Base-by-base conservation (phyloP, 2,797 vertebrate species). In the Hoplostethus mediterraneus region DNA sequence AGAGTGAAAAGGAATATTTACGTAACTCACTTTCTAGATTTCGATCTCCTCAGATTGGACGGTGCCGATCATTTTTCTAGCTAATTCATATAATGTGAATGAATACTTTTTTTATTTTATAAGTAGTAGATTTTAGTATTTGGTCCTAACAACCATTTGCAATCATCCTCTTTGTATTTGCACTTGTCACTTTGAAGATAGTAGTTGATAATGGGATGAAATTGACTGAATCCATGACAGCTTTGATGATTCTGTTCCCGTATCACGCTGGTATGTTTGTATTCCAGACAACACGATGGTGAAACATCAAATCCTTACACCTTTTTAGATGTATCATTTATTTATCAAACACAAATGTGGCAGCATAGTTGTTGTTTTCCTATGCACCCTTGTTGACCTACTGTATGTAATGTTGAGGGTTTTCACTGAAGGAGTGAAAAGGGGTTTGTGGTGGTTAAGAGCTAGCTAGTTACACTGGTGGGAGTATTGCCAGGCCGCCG, bases 111-210 rank as follows among this genome's bases (percentile, higher is more conserved):
- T 58, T 55, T 54, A 71, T 13, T 49, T 65, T 71, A 66, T 31
- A 36, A 68, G 56, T 58, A 68, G 63, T 83, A 84, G 56, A 82
- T 82, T 84, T 85, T 66, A 77, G 58, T 77, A 73, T 47, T 71
- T 42, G 60, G 61, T 81, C 42, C 3, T 2, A 68, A 59, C 48
- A 48, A 31, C 36, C 47, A 4, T 65, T 68, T 79, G 69, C 69
- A 61, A 62, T 72, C 67, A 70, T 77, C 64, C 61, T 68, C 25
- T 44, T 51, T 60, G 56, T 54, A 51, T 90, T 86, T 89, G 92
- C 93, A 93, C 90, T 86, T 62, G 92, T 89, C 93, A 94, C 93
- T 94, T 93, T 94, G 72, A 81, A 71, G 36, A 55, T 53, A 56
- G 64, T 59, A 42, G 47, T 44, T 44, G 47, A 45, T 61, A 58